These are phyloP conservation scores for Pseudomyrmex dendroicus DNA, from an alignment of 1,140 invertebrate genomes.

Conservation along the genomic window DNA sequence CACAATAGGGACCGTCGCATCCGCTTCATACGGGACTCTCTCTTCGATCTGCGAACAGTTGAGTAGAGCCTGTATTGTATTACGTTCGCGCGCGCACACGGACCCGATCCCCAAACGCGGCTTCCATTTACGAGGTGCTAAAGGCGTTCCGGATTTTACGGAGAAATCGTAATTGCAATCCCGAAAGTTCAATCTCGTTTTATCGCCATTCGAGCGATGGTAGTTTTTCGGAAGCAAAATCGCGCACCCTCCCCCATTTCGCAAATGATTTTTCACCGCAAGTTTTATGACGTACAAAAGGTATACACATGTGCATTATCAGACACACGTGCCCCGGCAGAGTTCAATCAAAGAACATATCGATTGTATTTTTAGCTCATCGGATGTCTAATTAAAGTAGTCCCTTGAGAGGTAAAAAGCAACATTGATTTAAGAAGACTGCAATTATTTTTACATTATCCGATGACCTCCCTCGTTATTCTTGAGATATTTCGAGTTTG, in stretches of 20 bases:
- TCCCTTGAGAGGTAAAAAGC: not conserved
- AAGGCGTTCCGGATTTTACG: constrained; percentile 30
- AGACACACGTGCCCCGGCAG: not conserved
- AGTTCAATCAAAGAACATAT: not conserved
- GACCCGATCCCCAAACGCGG: constrained; percentile 8
- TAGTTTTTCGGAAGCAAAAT: not conserved
- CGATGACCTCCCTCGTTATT: not conserved
- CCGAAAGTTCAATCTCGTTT: constrained; percentile 31
- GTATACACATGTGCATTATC: not conserved
- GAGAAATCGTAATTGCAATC: constrained; percentile 40
- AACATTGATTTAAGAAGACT: constrained; percentile 38
- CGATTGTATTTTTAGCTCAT: constrained; percentile 17
- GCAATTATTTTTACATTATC: constrained; percentile 18
- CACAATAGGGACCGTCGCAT: constrained; percentile 21
- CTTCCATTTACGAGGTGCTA: constrained; percentile 58
- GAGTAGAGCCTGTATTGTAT: constrained; percentile 35
- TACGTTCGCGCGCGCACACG: constrained; percentile 4
- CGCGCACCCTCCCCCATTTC: not conserved
- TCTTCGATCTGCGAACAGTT: constrained; percentile 48
- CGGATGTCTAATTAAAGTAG: not conserved
- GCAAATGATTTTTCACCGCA: not conserved
- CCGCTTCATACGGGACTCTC: not conserved
- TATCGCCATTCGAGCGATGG: not conserved
- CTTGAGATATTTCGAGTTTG: constrained; percentile 30
- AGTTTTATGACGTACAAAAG: not conserved